Percentiles rank a stretch among this genome's conserved stretches.
These are phyloP conservation scores for Ploceus nigricollis DNA, from an alignment of 2,113 vertebrate species.

Conservation along the genomic window DNA sequence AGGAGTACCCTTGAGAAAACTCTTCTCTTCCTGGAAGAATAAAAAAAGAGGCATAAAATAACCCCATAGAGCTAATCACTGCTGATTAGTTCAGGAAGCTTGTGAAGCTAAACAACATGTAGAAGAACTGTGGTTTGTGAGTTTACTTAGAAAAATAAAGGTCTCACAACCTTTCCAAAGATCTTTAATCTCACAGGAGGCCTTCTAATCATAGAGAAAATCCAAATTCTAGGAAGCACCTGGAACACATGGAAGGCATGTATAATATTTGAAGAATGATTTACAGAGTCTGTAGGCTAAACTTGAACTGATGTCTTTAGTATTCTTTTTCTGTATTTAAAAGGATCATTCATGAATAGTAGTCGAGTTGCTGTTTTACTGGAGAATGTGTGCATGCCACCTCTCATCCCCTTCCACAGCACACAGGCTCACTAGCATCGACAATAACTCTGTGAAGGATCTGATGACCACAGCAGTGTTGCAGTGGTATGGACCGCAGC, in stretches of 20 bases:
- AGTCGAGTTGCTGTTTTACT: background rate
- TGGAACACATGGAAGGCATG: background rate
- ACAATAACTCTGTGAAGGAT: background rate
- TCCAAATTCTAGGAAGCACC: background rate
- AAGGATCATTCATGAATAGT: background rate
- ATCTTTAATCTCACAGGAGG: background rate
- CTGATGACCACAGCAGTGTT: background rate
- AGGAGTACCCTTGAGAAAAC: background rate
- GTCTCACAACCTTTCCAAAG: background rate
- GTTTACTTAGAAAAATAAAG: background rate
- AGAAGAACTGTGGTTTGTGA: background rate
- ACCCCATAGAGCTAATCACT: background rate
- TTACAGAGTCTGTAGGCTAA: background rate
- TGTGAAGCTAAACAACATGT: background rate
- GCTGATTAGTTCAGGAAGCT: background rate
- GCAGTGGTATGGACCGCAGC: background rate
- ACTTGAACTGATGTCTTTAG: background rate
- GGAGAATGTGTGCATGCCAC: too few relatives aligned
- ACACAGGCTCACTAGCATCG: too few relatives aligned
- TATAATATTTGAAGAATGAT: background rate
- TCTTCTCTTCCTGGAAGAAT: background rate
- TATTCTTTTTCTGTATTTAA: background rate
- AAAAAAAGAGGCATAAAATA: background rate
- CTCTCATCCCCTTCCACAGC: background rate
- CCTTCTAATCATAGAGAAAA: background rate